Base-by-base conservation (phyloP, 2,888 invertebrate genomes). In the Ornithoptera priamus region DNA sequence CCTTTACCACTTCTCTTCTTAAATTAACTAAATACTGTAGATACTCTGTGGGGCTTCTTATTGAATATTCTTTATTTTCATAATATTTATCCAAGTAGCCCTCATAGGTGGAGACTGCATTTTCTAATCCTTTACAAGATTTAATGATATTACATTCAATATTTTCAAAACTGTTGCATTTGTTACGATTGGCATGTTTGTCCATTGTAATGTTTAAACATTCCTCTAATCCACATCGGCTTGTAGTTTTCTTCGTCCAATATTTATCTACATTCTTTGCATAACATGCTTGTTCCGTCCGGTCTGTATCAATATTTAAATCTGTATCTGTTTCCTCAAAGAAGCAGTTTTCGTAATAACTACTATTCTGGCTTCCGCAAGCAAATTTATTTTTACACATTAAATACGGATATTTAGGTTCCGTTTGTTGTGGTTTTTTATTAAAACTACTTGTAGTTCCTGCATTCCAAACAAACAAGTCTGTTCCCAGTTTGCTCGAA, bases 21-120 rank as follows among this genome's bases (percentile, higher is more conserved):
- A 94, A 84, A 68, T 90, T 86, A 17, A 94, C 93, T 72, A 95
- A 86, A 80, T 94, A 93, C 75, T 91, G 92, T 70, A 94, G 81
- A 84, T 94, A 94, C 72, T 93, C 92, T 68, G 93, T 94, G 1
- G 94, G 94, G 12, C 84, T 85, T 24, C 84, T 78, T n/a, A 68
- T 71, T 10, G 66, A n/a, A 53, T 56, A 36, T 65, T 69, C 65
- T 15, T 67, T 68, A 22, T 72, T 73, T 50, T 62, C 71, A 56
- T 75, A 77, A 71, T 78, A 80, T 68, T 76, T 77, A 30, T 74
- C 63, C 36, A 89, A 74, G 78, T 89, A 89, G 65, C 75, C 77
- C 65, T 89, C 85, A 73, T 91, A 92, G 69, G 79, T 84, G 69
- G 81, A 80, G 0, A 84, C 85, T 2, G 87, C 81, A 0, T 75